Evolutionary conservation across 2,888 invertebrate genomes (phyloP).

Genomic region (Cantharis nigra): DNA sequence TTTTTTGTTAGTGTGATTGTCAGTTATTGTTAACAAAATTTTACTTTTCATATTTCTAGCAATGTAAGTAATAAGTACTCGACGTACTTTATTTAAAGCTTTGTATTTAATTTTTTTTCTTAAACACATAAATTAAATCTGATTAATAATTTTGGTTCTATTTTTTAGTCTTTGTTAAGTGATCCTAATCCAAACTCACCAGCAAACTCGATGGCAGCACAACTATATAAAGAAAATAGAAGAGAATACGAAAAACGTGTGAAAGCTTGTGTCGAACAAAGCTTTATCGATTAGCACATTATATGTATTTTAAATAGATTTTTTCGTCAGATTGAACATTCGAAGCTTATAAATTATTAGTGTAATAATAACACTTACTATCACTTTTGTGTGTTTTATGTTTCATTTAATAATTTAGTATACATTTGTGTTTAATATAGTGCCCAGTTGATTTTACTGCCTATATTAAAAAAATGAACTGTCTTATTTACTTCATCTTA

Average conservation of each 20-base stretch:
- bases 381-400: constrained; percentile 17
- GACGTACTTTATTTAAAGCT: neutral
- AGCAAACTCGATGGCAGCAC: constrained; percentile 98
- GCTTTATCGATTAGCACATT: constrained; percentile 85
- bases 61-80: neutral
- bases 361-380: constrained; percentile 18
- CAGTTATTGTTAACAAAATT: neutral
- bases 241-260: constrained; percentile 99
- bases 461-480: neutral
- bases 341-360: constrained; percentile 28
- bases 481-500: neutral
- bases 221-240: constrained; percentile 98
- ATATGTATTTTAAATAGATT: constrained; percentile 18
- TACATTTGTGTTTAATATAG: constrained; percentile 14
- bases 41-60: neutral
- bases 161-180: constrained; percentile 94
- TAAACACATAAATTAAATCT: neutral
- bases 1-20: neutral
- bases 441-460: neutral
- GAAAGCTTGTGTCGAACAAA: constrained; percentile 98
- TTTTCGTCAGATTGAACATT: constrained; percentile 26
- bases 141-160: constrained; percentile 40
- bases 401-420: constrained; percentile 23
- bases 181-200: constrained; percentile 99
- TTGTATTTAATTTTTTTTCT: neutral